A percentile compares a stretch with the other conserved stretches of the same genome.
Conservation (phyloP, 2,113 vertebrate species). For the Cairina moschata region DNA sequence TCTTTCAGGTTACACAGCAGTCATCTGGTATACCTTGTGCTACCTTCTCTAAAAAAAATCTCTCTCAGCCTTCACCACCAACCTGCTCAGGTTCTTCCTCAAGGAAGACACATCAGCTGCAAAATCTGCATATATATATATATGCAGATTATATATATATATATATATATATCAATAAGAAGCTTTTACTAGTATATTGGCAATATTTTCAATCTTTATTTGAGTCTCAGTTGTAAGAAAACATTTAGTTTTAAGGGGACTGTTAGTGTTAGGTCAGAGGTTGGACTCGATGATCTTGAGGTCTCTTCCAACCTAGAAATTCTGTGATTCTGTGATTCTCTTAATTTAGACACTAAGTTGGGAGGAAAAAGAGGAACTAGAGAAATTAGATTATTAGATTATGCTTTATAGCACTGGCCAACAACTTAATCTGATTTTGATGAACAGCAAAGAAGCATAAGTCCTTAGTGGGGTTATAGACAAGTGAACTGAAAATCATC, state of each 20-base stretch:
- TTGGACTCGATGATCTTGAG: too few relatives aligned
- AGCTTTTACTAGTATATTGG: not conserved
- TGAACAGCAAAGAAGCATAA: not conserved
- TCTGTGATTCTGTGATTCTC: not conserved
- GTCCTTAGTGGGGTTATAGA: not conserved
- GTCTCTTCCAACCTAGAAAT: too few relatives aligned
- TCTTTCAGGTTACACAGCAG: not conserved
- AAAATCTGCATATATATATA: not conserved
- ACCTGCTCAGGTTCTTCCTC: not conserved
- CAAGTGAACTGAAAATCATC: not conserved
- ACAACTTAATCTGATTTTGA: slow-evolving; percentile 31
- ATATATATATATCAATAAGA: not conserved
- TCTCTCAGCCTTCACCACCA: not conserved
- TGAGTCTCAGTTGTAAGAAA: not conserved
- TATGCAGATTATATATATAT: too few relatives aligned
- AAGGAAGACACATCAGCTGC: not conserved
- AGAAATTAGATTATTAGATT: slow-evolving; percentile 8
- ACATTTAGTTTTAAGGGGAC: not conserved
- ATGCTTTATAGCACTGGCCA: not conserved
- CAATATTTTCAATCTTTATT: not conserved
- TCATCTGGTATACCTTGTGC: not conserved
- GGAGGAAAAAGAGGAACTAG: slow-evolving; percentile 6
- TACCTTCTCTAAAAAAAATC: not conserved
- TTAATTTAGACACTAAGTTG: not conserved
- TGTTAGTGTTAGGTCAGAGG: too few relatives aligned